Conservation (phyloP, 2,888 invertebrate genomes). For the Leptinotarsa haldemani region DNA sequence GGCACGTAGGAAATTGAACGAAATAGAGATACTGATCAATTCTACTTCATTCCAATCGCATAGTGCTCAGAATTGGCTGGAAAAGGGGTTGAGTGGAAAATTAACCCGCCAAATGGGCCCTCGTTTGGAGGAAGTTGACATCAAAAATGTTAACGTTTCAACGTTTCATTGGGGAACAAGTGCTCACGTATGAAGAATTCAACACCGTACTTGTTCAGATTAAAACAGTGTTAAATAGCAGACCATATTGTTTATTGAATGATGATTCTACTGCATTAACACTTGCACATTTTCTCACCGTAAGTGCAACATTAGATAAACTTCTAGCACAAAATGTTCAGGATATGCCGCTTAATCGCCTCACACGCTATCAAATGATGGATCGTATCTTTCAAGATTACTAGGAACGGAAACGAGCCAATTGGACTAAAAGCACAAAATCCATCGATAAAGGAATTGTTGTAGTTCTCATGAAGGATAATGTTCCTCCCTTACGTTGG, state of each 20-base stretch:
- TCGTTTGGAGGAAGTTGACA: not conserved
- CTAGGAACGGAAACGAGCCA: not conserved
- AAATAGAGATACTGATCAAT: not conserved
- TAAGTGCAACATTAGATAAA: not conserved
- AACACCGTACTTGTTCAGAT: not conserved
- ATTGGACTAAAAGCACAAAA: no score
- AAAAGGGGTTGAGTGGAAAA: not conserved
- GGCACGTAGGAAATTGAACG: not conserved
- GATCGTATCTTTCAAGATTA: not conserved
- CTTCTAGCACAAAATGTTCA: not conserved
- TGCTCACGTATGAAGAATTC: not conserved
- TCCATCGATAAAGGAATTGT: not conserved
- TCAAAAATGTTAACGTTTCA: not conserved
- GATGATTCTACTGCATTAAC: not conserved
- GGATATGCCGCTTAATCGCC: not conserved
- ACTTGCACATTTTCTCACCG: not conserved
- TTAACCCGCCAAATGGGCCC: not conserved
- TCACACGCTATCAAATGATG: not conserved
- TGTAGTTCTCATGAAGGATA: no score
- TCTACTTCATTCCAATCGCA: not conserved
- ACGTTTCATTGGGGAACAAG: not conserved
- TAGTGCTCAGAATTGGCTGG: not conserved
- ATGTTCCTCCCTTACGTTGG: no score
- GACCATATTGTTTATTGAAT: not conserved
- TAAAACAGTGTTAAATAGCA: not conserved